Base-by-base conservation (phyloP, 2,113 vertebrate genomes). In the Murina feae region DNA sequence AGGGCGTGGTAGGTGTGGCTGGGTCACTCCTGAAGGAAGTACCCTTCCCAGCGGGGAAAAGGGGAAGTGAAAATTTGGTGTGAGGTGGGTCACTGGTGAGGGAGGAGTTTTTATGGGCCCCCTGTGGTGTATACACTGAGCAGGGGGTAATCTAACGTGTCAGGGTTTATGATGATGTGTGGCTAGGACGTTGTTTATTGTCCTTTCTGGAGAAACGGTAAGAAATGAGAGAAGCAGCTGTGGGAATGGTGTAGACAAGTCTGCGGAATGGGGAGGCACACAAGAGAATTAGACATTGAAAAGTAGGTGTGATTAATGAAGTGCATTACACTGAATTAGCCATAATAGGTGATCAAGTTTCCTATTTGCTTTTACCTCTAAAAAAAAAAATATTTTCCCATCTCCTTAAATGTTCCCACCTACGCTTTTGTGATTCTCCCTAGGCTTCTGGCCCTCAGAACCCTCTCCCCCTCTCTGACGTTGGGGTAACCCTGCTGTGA, bases 151-250 rank as follows among this genome's bases (percentile, higher is more conserved):
- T 94, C 93, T 94, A 79, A 75, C 76, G 44, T 94, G 93, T 95
- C 93, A 95, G 63, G 42, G 65, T 97, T 97, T 96, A 97, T 93
- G 96, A 90, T 90, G 93, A 96, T 86, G 55, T 92, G 94, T 90
- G 78, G 87, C 68, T 81, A 68, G 89, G 84, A 96, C 81, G 81
- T 60, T 93, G 63, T 90, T 96, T 94, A 94, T 89, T 92, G 76
- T 95, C 63, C 90, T 78, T 96, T 93, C 78, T 90, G 72, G 76
- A 96, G 91, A 83, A 74, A 89, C 28, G 76, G 80, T 83, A 47
- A 90, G 74, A 94, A 86, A 79, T 65, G 63, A 84, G 84, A 93
- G 82, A 66, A 74, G 95, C 47, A 88, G 53, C 30, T 58, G 35
- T 96, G 94, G 83, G 92, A 89, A 89, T 90, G 66, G 21, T 18